Evolutionary conservation across 2,888 invertebrate species (phyloP).

Genomic region (Xiphydria camelus): DNA sequence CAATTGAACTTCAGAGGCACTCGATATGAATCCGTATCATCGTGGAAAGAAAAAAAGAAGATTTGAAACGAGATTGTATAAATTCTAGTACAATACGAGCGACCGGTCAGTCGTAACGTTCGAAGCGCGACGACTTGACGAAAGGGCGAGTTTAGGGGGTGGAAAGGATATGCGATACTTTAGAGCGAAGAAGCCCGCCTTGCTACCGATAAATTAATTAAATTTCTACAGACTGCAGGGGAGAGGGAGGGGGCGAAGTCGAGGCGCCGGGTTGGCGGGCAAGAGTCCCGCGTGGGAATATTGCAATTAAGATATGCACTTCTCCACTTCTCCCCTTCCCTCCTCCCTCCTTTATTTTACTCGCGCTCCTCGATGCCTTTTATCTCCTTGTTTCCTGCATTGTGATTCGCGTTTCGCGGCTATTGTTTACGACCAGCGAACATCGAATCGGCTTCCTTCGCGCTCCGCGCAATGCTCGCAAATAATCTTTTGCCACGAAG

Average conservation of each 20-base stretch:
- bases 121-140: too few relatives aligned
- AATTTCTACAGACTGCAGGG: constrained; percentile 43
- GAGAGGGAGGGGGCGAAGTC: constrained; percentile 18
- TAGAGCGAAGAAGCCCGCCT: constrained; percentile 41
- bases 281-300: constrained; percentile 46
- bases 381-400: background rate
- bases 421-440: too few relatives aligned
- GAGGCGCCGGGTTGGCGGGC: constrained; percentile 23
- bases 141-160: constrained; percentile 41
- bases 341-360: constrained; percentile 39
- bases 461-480: constrained; percentile 6
- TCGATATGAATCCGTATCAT: too few relatives aligned
- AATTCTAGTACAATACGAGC: too few relatives aligned
- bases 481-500: too few relatives aligned
- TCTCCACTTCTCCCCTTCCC: too few relatives aligned
- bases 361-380: constrained; percentile 6
- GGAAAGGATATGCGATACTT: constrained; percentile 43
- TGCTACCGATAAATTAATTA: constrained; percentile 50
- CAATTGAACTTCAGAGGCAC: too few relatives aligned
- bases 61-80: too few relatives aligned
- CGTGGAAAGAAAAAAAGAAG: too few relatives aligned
- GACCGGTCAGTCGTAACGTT: too few relatives aligned
- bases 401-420: too few relatives aligned
- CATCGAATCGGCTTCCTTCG: too few relatives aligned
- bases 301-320: constrained; percentile 54